Evolutionary conservation across 1,140 invertebrate species (phyloP).

Genomic region (Tenebrio molitor): DNA sequence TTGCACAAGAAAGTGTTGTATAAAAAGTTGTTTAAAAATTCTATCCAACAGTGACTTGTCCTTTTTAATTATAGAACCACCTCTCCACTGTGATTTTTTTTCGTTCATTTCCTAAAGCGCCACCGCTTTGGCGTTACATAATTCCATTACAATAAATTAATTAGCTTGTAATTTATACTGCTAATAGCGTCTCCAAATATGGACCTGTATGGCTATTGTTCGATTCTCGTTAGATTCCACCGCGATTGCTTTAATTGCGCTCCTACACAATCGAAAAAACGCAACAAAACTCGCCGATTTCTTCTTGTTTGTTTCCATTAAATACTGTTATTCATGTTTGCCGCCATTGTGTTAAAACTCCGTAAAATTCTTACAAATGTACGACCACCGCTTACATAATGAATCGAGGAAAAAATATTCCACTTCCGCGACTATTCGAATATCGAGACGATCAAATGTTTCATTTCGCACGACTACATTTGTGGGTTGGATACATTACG

Average conservation of each 20-base stretch:
- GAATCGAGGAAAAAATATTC: conserved; percentile 1
- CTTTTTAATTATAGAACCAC: too few species aligned
- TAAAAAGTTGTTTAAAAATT: too few species aligned
- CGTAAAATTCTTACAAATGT: neutral
- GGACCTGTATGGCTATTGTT: neutral
- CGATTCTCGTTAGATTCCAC: conserved; percentile 10
- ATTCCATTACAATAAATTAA: neutral
- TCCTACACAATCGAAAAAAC: conserved; percentile 2
- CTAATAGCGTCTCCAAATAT: neutral
- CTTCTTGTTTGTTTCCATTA: conserved; percentile 25
- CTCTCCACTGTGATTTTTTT: too few species aligned
- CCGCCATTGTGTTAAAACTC: conserved; percentile 25
- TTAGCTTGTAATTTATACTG: neutral
- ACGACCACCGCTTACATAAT: conserved; percentile 14
- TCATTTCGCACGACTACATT: conserved; percentile 13
- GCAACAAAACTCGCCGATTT: neutral
- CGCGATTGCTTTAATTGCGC: neutral
- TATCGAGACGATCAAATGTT: neutral
- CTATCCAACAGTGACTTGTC: too few species aligned
- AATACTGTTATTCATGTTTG: neutral
- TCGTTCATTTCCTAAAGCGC: too few species aligned
- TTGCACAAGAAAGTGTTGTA: too few species aligned
- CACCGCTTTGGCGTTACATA: too few species aligned
- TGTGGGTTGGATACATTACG: neutral
- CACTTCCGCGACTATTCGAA: conserved; percentile 11